Base-by-base conservation (phyloP, 2,888 invertebrate genomes). In the Lottia gigantea region DNA sequence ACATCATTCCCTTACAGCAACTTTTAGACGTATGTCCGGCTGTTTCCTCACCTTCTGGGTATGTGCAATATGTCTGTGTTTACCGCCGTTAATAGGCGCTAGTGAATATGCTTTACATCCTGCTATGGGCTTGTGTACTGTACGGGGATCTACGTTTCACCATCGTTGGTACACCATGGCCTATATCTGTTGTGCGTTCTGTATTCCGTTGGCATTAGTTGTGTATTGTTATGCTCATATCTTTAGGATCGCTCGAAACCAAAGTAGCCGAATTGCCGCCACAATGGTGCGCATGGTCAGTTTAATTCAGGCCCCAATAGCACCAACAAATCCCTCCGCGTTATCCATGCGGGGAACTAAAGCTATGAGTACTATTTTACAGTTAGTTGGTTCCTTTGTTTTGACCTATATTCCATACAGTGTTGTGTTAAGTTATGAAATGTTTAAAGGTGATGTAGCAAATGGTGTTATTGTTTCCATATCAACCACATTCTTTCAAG, bases 231-330 rank as follows among this genome's bases (percentile, higher is more conserved):
- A 85, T 76, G 78, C 80, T 40, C 85, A 85, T 71, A 85, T 85
- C 68, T 85, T 83, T 71, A 76, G 79, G 55, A 85, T 85, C 62
- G 85, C 85, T 8, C 74, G 83, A 40, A 82, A 79, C 6, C 85
- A 85, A 70, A 84, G 84, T 69, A 82, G 83, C 69, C 76, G 84
- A 15, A 85, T 85, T 61, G 85, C 85, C 12, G 85, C 85, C 31
- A 85, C 83, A 15, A 84, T 85, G 84, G 73, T 85, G n/a, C 74
- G 83, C 62, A 83, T 85, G 83, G 83, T 84, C n/a, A 83, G 82
- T 70, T 81, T 85, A 31, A 82, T 85, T 25, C 85, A 85, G 61
- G 84, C 84, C 6, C 82, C 85, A 11, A 80, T 84, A 11, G 80
- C 83, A 1, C 78, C 81, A 8, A 71, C 77, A n/a, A 78, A 80